phyloP scores from a whole-genome alignment of 1,140 invertebrate genomes.

The Odontomachus brunneus region DNA sequence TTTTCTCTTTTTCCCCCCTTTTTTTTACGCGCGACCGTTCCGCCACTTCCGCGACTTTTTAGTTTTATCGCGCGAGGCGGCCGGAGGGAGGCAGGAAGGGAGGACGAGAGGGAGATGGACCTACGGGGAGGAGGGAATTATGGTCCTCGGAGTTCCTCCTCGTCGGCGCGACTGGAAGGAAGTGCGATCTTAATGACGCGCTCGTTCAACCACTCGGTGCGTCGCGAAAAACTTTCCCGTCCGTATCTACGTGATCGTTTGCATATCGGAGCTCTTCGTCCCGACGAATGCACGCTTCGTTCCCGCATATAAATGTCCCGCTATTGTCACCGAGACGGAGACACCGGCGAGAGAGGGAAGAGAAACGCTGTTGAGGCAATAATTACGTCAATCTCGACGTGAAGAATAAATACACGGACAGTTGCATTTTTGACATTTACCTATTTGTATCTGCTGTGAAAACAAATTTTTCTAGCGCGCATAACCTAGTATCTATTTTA shows the following conservation, averaged over 20 bases:
- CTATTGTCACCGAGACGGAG: conserved; percentile 23
- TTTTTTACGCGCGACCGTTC: conserved; percentile 39
- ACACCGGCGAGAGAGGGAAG: background rate
- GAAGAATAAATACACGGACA: background rate
- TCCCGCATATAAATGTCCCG: conserved; percentile 25
- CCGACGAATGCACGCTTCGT: conserved; percentile 19
- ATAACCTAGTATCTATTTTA: too few species aligned
- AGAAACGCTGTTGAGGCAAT: conserved; percentile 6
- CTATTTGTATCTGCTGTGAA: too few species aligned
- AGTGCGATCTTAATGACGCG: conserved; percentile 54
- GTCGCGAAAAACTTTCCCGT: conserved; percentile 36
- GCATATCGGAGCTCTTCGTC: conserved; percentile 43
- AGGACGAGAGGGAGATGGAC: conserved; percentile 1
- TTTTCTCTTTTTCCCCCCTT: background rate
- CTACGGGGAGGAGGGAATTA: conserved; percentile 40
- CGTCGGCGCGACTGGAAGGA: conserved; percentile 23
- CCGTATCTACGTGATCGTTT: conserved; percentile 40
- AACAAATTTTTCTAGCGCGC: too few species aligned
- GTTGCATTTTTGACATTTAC: background rate
- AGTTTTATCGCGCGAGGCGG: conserved; percentile 30
- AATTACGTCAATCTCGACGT: conserved; percentile 18
- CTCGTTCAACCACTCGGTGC: conserved; percentile 22
- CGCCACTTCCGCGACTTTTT: conserved; percentile 37
- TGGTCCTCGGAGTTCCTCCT: conserved; percentile 2
- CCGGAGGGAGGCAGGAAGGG: background rate